phyloP scores from a whole-genome alignment of 2,113 vertebrate genomes.

The Sphaerodactylus townsendi region DNA sequence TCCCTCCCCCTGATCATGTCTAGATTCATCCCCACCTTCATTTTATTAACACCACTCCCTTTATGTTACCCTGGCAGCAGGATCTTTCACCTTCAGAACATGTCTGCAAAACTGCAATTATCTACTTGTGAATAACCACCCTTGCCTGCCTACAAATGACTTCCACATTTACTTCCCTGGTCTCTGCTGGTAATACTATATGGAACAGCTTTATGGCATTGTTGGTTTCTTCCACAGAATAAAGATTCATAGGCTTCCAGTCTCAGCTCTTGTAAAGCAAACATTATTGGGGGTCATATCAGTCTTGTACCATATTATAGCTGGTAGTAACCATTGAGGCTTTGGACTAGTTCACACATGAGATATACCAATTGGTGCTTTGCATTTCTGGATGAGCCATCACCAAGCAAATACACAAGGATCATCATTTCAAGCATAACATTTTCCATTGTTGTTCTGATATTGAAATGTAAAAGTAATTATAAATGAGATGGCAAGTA shows the following conservation, averaged over 20 bases:
- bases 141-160: not conserved
- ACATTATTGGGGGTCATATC: not conserved
- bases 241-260: not conserved
- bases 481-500: not conserved
- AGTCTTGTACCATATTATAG: slow-evolving; percentile 15
- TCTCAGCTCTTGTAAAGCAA: not conserved
- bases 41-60: not conserved
- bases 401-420: not conserved
- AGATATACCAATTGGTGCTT: not conserved
- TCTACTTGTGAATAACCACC: not conserved
- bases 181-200: not conserved
- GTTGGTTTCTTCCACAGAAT: not conserved
- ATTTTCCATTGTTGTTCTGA: not conserved
- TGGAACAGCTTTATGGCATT: not conserved
- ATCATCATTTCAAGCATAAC: not conserved
- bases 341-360: not conserved
- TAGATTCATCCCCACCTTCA: not conserved
- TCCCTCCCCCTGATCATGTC: not conserved
- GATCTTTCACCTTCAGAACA: not conserved
- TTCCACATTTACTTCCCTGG: not conserved
- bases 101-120: not conserved
- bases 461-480: not conserved
- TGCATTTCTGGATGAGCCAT: not conserved
- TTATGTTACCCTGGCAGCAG: not conserved
- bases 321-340: slow-evolving; percentile 24